Percentiles rank a stretch among this genome's conserved stretches.
Conservation (phyloP, 64 coral and sea anemone genomes). For the Dendrophyllia cribrosa region DNA sequence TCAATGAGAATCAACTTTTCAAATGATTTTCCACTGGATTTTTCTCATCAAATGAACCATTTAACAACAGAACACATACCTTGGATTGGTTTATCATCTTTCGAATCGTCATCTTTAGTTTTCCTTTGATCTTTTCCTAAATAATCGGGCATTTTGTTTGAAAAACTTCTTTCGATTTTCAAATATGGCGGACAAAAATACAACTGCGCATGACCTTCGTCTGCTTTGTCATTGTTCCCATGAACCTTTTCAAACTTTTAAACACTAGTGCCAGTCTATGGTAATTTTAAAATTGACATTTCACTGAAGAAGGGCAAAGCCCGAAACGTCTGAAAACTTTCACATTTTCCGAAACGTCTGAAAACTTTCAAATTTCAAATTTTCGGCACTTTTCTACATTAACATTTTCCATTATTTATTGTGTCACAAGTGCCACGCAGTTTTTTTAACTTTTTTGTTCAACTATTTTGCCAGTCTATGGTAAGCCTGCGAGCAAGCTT, state of each 20-base stretch:
- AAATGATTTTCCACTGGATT: background rate
- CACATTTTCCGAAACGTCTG: too few species aligned
- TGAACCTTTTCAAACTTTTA: background rate
- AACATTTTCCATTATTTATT: too few species aligned
- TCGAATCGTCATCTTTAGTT: constrained; percentile 78
- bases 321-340: too few species aligned
- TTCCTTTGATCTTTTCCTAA: constrained; percentile 99
- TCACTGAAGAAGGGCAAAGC: too few species aligned
- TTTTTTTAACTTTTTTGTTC: too few species aligned
- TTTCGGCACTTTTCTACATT: too few species aligned
- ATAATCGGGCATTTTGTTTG: constrained; percentile 95
- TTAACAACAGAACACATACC: constrained; percentile 42
- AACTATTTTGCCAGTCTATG: too few species aligned
- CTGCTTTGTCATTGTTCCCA: constrained; percentile 54
- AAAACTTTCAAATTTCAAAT: too few species aligned
- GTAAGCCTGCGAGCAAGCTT: too few species aligned
- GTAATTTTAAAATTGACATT: too few species aligned
- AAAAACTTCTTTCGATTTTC: background rate
- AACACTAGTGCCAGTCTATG: background rate
- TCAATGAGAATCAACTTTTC: background rate
- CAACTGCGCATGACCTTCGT: constrained; percentile 28
- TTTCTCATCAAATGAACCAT: too few species aligned
- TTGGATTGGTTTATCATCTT: constrained; percentile 99
- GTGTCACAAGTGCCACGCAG: too few species aligned
- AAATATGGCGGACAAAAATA: constrained; percentile 44